These are phyloP conservation scores for Drosophila niveifrons DNA, from an alignment of 2,888 invertebrate genomes.

Conservation along the genomic window DNA sequence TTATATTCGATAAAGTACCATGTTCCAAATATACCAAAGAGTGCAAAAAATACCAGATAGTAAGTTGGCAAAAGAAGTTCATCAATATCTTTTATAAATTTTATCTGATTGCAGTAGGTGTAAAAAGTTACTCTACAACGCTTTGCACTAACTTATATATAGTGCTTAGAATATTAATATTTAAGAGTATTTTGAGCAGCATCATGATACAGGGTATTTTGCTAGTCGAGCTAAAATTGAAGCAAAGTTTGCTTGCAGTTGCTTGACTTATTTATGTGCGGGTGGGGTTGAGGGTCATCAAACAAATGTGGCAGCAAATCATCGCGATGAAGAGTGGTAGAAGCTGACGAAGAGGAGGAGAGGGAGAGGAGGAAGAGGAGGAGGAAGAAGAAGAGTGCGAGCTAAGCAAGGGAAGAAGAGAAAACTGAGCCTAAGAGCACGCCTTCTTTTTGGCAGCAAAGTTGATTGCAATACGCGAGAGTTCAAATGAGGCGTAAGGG, in stretches of 20 bases:
- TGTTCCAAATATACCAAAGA: too few species aligned
- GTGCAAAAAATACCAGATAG: too few species aligned
- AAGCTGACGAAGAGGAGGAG: neutral
- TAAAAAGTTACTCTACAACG: too few species aligned
- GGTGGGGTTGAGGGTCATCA: constrained; percentile 28
- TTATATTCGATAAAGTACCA: too few species aligned
- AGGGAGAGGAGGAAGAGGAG: neutral
- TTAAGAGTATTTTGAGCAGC: too few species aligned
- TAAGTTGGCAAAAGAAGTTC: too few species aligned
- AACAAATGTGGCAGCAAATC: constrained; percentile 30
- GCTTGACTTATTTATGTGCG: constrained; percentile 36
- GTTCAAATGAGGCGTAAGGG: constrained; percentile 44
- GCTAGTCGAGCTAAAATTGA: neutral
- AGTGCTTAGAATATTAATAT: too few species aligned
- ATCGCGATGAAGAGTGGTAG: neutral
- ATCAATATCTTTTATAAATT: too few species aligned
- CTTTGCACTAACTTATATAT: too few species aligned
- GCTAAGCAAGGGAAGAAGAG: neutral
- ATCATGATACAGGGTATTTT: constrained; percentile 7
- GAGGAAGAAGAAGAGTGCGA: neutral
- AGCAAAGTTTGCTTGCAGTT: too few species aligned
- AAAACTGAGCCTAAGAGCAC: constrained; percentile 14
- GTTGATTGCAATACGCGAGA: constrained; percentile 56
- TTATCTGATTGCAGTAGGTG: too few species aligned
- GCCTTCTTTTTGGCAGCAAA: constrained; percentile 28